phyloP scores from a whole-genome alignment of 2,113 vertebrate species.

The Scartelaos histophorus region DNA sequence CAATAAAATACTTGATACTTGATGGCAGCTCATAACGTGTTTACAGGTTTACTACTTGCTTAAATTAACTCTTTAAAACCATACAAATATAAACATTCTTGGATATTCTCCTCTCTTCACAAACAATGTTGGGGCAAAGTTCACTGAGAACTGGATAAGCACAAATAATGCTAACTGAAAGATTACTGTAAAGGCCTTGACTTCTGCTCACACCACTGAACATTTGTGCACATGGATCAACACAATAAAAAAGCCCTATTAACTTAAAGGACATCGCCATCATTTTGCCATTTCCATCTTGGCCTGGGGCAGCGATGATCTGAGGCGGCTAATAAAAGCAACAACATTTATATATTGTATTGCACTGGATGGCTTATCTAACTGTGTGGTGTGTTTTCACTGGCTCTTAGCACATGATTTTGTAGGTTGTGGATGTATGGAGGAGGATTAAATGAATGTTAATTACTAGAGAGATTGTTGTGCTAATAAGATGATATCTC shows the following conservation, averaged over 20 bases:
- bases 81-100: neutral
- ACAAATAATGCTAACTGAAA: neutral
- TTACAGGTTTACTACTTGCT: too few relatives aligned
- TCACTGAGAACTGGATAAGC: neutral
- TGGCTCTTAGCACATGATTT: conserved; percentile 4
- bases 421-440: conserved; percentile 6
- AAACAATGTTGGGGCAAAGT: neutral
- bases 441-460: conserved; percentile 1
- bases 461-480: neutral
- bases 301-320: conserved; percentile 31
- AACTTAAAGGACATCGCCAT: conserved; percentile 20
- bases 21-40: too few relatives aligned
- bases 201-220: conserved; percentile 23
- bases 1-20: too few relatives aligned
- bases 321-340: conserved; percentile 44
- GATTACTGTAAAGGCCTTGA: conserved; percentile 1
- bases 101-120: neutral
- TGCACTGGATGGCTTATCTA: conserved; percentile 27
- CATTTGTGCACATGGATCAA: conserved; percentile 32
- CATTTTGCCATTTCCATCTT: conserved; percentile 26
- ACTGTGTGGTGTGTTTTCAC: conserved; percentile 14
- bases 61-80: too few relatives aligned
- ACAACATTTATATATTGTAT: conserved; percentile 12
- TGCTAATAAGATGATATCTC: neutral
- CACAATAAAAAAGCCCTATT: conserved; percentile 39